phyloP scores from a whole-genome alignment of 1,140 invertebrate genomes.

The Pectinophora gossypiella region DNA sequence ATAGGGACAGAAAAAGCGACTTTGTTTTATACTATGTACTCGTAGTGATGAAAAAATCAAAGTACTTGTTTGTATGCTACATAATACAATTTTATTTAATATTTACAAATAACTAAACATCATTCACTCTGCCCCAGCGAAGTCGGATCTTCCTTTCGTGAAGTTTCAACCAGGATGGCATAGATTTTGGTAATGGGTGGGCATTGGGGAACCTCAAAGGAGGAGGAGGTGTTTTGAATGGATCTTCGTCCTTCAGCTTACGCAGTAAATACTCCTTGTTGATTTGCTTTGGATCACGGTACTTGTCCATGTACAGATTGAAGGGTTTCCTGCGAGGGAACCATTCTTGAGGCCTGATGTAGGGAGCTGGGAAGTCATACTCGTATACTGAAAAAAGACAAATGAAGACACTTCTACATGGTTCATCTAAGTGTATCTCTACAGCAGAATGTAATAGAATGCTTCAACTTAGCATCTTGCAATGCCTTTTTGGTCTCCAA shows the following conservation, averaged over 20 bases:
- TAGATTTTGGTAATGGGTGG: conserved; percentile 72
- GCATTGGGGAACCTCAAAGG: conserved; percentile 86
- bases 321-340: conserved; percentile 90
- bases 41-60: no score
- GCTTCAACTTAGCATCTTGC: no score
- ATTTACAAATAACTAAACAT: conserved; percentile 53
- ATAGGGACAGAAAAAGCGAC: no score
- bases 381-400: conserved; percentile 83
- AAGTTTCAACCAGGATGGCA: conserved; percentile 86
- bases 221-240: conserved; percentile 83
- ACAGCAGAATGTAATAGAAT: no score
- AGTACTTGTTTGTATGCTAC: no score
- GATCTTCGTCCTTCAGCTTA: conserved; percentile 88
- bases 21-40: no score
- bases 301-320: conserved; percentile 92
- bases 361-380: conserved; percentile 89
- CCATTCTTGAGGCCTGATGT: conserved; percentile 85
- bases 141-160: conserved; percentile 82
- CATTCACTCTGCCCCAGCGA: conserved; percentile 82
- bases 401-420: conserved; percentile 36
- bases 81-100: no score
- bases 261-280: conserved; percentile 90
- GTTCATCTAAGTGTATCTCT: no score
- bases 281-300: conserved; percentile 90
- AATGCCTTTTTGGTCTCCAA: no score